phyloP scores from a whole-genome alignment of 2,797 vertebrate species.

The Macroramphosus scolopax region DNA sequence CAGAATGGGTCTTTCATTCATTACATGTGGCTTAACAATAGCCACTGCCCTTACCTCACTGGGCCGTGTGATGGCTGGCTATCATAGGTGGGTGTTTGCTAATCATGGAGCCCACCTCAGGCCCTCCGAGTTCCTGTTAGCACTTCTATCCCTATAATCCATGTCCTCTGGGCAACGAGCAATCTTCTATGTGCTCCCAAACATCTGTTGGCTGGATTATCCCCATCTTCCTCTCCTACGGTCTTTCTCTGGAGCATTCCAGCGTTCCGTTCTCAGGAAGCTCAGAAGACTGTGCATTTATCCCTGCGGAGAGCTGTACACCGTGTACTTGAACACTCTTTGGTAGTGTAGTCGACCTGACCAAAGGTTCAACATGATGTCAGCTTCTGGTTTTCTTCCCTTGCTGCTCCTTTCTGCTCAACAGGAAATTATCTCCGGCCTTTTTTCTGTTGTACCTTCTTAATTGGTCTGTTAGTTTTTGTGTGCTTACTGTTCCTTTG shows the following conservation, averaged over 20 bases:
- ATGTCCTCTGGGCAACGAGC: slow-evolving; percentile 41
- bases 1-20: slow-evolving; percentile 10
- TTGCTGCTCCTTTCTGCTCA: background rate
- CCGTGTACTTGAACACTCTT: slow-evolving; percentile 36
- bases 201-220: slow-evolving; percentile 70
- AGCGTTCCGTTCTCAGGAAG: slow-evolving; percentile 55
- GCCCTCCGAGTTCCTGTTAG: slow-evolving; percentile 44
- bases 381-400: slow-evolving; percentile 12
- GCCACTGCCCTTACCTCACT: slow-evolving; percentile 11
- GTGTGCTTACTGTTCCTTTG: background rate
- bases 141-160: slow-evolving; percentile 51
- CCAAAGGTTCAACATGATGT: slow-evolving; percentile 16
- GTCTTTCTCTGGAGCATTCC: slow-evolving; percentile 57
- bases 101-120: slow-evolving; percentile 34
- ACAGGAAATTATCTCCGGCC: slow-evolving; percentile 2
- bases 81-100: slow-evolving; percentile 14
- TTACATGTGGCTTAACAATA: slow-evolving; percentile 25
- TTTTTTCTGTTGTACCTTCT: background rate
- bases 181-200: slow-evolving; percentile 40
- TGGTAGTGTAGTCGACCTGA: slow-evolving; percentile 27
- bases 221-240: slow-evolving; percentile 44
- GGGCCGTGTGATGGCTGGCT: background rate
- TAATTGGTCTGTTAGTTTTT: too few relatives aligned
- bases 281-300: slow-evolving; percentile 24
- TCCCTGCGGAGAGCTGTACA: slow-evolving; percentile 50